Evolutionary conservation across 2,888 invertebrate species (phyloP).

Genomic region (Dione juno): DNA sequence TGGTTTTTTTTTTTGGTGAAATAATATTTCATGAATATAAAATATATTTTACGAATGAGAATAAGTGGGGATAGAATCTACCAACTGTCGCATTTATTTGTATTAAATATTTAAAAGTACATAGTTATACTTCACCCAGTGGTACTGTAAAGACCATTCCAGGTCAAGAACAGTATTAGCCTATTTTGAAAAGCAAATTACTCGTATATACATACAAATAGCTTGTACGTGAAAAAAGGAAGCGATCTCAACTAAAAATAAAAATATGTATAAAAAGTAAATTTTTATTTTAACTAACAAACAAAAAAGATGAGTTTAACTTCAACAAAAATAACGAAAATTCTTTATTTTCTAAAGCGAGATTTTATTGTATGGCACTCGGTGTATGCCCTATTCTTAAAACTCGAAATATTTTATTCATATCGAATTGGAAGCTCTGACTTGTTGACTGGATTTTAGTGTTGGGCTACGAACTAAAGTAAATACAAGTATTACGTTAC

Average conservation of each 20-base stretch:
- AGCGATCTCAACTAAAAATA: not conserved
- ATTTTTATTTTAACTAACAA: not conserved
- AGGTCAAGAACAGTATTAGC: too few relatives aligned
- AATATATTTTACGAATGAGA: too few relatives aligned
- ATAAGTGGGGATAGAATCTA: too few relatives aligned
- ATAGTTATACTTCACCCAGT: too few relatives aligned
- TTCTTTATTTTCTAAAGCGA: constrained; percentile 12
- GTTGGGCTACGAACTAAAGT: constrained; percentile 15
- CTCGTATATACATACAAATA: too few relatives aligned
- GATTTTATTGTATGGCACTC: constrained; percentile 23
- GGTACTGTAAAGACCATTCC: too few relatives aligned
- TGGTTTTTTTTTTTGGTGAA: constrained; percentile 40
- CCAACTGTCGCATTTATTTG: too few relatives aligned
- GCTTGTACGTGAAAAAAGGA: not conserved
- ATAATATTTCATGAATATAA: too few relatives aligned
- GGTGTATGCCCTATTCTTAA: constrained; percentile 33
- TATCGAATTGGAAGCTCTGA: constrained; percentile 35
- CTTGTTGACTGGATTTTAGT: constrained; percentile 35
- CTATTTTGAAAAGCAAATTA: too few relatives aligned
- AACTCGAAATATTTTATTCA: constrained; percentile 38
- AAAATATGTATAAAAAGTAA: not conserved
- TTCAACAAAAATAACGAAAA: constrained; percentile 18
- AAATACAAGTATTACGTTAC: not conserved
- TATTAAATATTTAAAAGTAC: too few relatives aligned
- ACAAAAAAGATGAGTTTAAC: constrained; percentile 5